phyloP scores from a whole-genome alignment of 2,888 invertebrate genomes.

The Hanleya hanleyi region DNA sequence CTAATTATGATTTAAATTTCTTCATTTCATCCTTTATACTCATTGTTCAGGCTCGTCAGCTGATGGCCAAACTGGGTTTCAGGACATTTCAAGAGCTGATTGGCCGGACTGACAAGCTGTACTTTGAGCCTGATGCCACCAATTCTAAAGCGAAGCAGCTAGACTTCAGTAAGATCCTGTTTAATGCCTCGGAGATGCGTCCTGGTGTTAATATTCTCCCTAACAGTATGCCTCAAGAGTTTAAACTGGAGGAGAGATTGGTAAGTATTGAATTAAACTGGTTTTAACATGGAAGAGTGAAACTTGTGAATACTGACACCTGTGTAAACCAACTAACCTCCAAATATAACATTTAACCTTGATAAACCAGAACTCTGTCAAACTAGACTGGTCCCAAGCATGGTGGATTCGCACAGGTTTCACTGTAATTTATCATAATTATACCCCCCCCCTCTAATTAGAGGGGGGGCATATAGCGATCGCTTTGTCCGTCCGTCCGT shows the following conservation, averaged over 20 bases:
- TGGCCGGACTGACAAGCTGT: slow-evolving; percentile 73
- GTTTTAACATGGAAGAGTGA: too few relatives aligned
- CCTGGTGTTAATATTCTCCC: slow-evolving; percentile 93
- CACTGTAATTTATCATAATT: too few relatives aligned
- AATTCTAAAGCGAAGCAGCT: slow-evolving; percentile 88
- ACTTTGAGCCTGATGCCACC: slow-evolving; percentile 81
- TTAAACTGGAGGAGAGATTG: slow-evolving; percentile 70
- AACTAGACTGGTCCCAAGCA: too few relatives aligned
- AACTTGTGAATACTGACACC: too few relatives aligned
- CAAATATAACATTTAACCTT: too few relatives aligned
- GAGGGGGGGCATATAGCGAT: too few relatives aligned
- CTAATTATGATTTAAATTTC: too few relatives aligned
- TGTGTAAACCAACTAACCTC: too few relatives aligned
- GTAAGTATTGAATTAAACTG: slow-evolving; percentile 57
- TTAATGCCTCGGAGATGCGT: slow-evolving; percentile 90
- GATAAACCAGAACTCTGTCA: too few relatives aligned
- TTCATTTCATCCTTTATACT: background rate
- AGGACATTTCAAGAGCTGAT: slow-evolving; percentile 91
- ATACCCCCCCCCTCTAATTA: too few relatives aligned
- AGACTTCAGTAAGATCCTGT: slow-evolving; percentile 88
- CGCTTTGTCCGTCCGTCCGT: too few relatives aligned
- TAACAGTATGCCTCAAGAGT: slow-evolving; percentile 85
- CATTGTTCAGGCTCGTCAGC: slow-evolving; percentile 82
- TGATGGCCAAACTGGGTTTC: slow-evolving; percentile 94
- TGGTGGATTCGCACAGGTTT: too few relatives aligned